phyloP scores from a whole-genome alignment of 2,888 invertebrate species.

The Argyresthia goedartella region DNA sequence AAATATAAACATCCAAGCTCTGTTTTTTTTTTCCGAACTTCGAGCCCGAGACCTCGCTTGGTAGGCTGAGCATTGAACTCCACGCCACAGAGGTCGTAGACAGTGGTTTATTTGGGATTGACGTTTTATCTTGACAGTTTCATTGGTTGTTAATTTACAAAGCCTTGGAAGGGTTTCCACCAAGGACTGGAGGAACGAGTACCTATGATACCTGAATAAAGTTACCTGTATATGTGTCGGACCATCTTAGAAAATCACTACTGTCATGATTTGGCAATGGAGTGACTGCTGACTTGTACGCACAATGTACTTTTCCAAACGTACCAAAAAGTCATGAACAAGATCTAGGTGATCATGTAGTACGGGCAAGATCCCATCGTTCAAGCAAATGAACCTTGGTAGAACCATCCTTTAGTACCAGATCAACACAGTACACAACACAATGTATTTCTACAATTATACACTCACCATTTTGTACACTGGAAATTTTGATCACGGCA shows the following conservation, averaged over 20 bases:
- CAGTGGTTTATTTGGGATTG: not conserved
- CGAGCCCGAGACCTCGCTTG: too few species aligned
- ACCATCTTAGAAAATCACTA: not conserved
- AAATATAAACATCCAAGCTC: too few species aligned
- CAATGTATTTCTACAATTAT: not conserved
- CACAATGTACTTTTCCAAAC: too few species aligned
- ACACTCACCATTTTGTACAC: constrained; percentile 57
- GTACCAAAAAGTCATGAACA: too few species aligned
- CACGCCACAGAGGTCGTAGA: not conserved
- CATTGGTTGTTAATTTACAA: not conserved
- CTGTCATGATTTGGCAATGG: not conserved
- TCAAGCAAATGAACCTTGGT: too few species aligned
- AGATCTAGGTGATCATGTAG: too few species aligned
- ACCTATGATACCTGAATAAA: not conserved
- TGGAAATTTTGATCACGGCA: constrained; percentile 46
- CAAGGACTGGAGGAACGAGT: not conserved
- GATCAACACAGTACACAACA: too few species aligned
- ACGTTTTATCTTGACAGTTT: not conserved
- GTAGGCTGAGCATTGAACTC: too few species aligned
- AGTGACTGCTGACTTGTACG: too few species aligned
- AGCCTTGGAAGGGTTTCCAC: not conserved
- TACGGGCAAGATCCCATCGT: too few species aligned
- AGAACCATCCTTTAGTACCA: too few species aligned
- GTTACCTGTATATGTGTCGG: not conserved
- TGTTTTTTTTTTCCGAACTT: too few species aligned